Base-by-base conservation (phyloP, 2,888 invertebrate genomes). In the Caenorhabditis sp. region DNA sequence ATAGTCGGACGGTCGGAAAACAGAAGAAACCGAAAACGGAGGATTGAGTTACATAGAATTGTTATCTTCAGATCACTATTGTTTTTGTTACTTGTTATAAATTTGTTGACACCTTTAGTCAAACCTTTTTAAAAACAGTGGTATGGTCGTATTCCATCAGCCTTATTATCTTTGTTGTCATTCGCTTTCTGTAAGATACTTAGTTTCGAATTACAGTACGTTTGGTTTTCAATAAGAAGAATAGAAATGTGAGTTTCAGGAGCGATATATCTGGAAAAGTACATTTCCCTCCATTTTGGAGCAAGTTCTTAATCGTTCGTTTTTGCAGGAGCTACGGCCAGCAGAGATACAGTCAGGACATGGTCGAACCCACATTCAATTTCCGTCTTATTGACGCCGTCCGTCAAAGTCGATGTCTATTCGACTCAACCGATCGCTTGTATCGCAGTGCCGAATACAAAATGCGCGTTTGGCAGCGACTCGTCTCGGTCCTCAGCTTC, bases 341-440 rank as follows among this genome's bases (percentile, higher is more conserved):
- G n/a, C n/a, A n/a, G n/a, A n/a, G 68, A 11, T 68, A 35, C 37
- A 43, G 30, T 20, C 68, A 63, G 1, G 75, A 75, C 0, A 63
- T 74, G 48, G 59, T 75, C n/a, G 84, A 84, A 41, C 84, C 84
- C 27, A 78, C 84, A 1, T 87, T 87, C 79, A 86, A 87, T 62
- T 39, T 86, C 17, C 78, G 83, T 11, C 73, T 87, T 32, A 87
- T 87, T 53, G 85, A 87, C 37, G 84, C 85, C 2, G 87, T 87
- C 11, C 80, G 80, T 39, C 78, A 84, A 26, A 81, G 81, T 46
- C 73, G 82, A 35, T 87, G 86, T 52, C 70, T 87, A 20, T 87
- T 84, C 62, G 85, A 87, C 50, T 80, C 84, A 0, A 79, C 82
- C 7, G 86, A 87, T 61, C 68, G 84, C 9, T 80, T 85, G 26